These are phyloP conservation scores for Ditylenchus weischeri DNA, from an alignment of 2,888 invertebrate genomes.

Conservation along the genomic window DNA sequence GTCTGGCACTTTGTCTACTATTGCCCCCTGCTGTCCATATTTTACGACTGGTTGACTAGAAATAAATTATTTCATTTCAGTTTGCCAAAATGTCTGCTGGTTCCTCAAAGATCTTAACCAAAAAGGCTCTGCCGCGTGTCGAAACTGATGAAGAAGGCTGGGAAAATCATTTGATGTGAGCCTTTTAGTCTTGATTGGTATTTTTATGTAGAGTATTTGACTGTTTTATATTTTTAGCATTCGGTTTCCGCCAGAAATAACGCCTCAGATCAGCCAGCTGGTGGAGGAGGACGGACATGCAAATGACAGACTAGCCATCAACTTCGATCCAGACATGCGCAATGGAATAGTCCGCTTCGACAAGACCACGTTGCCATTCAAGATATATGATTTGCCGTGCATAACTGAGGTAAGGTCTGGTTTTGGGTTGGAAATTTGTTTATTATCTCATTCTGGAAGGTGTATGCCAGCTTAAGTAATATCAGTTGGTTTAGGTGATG, in stretches of 20 bases:
- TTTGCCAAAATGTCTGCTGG: slow-evolving; percentile 16
- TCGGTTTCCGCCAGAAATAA: slow-evolving; percentile 48
- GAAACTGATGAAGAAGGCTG: slow-evolving; percentile 42
- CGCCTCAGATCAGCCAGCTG: slow-evolving; percentile 30
- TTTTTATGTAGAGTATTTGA: too few relatives aligned
- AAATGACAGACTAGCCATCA: slow-evolving; percentile 42
- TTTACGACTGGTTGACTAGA: too few relatives aligned
- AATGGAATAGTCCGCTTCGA: slow-evolving; percentile 44
- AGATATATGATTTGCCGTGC: slow-evolving; percentile 53
- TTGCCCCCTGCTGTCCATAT: too few relatives aligned
- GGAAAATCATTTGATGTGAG: slow-evolving; percentile 48
- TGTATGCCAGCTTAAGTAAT: background rate
- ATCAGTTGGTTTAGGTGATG: slow-evolving; percentile 67
- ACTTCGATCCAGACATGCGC: slow-evolving; percentile 43
- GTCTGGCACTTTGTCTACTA: too few relatives aligned
- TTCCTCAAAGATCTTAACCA: slow-evolving; percentile 23
- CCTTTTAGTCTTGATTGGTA: too few relatives aligned
- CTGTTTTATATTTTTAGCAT: slow-evolving; percentile 11
- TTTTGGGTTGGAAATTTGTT: background rate
- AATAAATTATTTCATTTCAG: too few relatives aligned
- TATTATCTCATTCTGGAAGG: background rate
- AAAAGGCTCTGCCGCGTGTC: slow-evolving; percentile 22
- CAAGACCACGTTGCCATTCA: slow-evolving; percentile 41
- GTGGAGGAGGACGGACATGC: slow-evolving; percentile 30
- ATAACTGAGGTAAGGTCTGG: slow-evolving; percentile 44